A percentile compares a stretch with the other conserved stretches of the same genome.
Evolutionary conservation across 2,797 vertebrate species (phyloP).

Genomic region (Darevskia nairensis): DNA sequence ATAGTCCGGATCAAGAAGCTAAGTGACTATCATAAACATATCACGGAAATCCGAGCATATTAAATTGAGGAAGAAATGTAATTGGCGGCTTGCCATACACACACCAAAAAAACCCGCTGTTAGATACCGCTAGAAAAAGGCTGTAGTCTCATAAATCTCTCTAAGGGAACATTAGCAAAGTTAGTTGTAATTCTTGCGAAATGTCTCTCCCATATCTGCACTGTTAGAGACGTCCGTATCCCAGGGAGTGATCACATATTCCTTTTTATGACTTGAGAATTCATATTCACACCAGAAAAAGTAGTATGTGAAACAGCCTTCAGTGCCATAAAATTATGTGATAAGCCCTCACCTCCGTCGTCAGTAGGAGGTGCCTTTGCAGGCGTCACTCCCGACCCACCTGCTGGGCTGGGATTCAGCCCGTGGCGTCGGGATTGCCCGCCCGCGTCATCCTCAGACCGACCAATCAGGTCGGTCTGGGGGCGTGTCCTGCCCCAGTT

Average conservation of each 20-base stretch:
- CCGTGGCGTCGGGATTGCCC: too few species aligned
- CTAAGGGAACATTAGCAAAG: background rate
- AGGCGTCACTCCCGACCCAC: too few species aligned
- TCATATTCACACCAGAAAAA: background rate
- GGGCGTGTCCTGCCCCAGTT: too few species aligned
- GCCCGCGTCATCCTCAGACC: too few species aligned
- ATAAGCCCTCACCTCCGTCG: too few species aligned
- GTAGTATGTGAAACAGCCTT: too few species aligned
- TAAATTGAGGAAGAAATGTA: background rate
- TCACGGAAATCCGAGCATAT: background rate
- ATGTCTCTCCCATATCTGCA: fast-evolving
- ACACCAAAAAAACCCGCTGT: background rate
- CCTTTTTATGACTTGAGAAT: background rate
- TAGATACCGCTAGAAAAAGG: background rate
- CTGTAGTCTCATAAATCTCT: background rate
- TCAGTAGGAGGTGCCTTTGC: too few species aligned
- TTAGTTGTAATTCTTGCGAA: conserved; percentile 2
- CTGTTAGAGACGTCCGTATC: background rate
- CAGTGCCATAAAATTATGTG: background rate
- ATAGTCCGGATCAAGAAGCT: background rate
- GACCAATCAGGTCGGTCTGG: too few species aligned
- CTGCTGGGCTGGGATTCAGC: too few species aligned
- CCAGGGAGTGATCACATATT: background rate
- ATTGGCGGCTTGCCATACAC: background rate
- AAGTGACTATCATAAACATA: background rate